phyloP scores from a whole-genome alignment of 2,888 invertebrate species.

The Andrena marginata region DNA sequence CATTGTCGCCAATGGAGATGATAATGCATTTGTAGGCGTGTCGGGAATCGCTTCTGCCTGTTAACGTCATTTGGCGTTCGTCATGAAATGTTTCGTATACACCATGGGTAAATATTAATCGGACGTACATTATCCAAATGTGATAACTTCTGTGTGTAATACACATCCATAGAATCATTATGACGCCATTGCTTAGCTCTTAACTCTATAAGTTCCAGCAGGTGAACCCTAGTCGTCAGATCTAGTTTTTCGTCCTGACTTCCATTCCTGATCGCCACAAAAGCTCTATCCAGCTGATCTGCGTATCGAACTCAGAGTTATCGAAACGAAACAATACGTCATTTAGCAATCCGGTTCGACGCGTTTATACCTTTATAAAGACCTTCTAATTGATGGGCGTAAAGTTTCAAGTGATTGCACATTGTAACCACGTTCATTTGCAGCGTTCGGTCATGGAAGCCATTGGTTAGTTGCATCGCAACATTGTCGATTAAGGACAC shows the following conservation, averaged over 20 bases:
- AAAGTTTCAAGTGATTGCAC: slow-evolving; percentile 92
- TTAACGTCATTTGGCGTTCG: slow-evolving; percentile 29
- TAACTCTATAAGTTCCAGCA: slow-evolving; percentile 96
- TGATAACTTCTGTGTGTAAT: slow-evolving; percentile 88
- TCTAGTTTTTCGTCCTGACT: slow-evolving; percentile 95
- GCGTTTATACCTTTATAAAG: slow-evolving; percentile 88
- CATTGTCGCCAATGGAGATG: slow-evolving; percentile 75
- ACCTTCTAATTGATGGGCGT: slow-evolving; percentile 91
- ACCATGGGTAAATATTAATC: background rate
- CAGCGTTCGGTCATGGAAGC: slow-evolving; percentile 89
- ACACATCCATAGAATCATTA: slow-evolving; percentile 93
- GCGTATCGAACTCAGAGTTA: slow-evolving; percentile 15
- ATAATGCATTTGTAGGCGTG: slow-evolving; percentile 77
- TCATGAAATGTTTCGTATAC: background rate
- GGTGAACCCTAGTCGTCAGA: slow-evolving; percentile 93
- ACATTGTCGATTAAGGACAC: slow-evolving; percentile 94
- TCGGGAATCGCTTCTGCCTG: slow-evolving; percentile 73
- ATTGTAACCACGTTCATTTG: slow-evolving; percentile 91
- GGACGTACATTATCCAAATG: slow-evolving; percentile 84
- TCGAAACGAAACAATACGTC: background rate
- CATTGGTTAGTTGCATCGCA: slow-evolving; percentile 91
- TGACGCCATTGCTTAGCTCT: slow-evolving; percentile 96
- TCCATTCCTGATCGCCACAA: slow-evolving; percentile 95
- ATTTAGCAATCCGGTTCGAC: too few relatives aligned
- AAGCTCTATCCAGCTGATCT: slow-evolving; percentile 93